Evolutionary conservation across 2,113 vertebrate species (phyloP).

Genomic region (Saimiri boliviensis): DNA sequence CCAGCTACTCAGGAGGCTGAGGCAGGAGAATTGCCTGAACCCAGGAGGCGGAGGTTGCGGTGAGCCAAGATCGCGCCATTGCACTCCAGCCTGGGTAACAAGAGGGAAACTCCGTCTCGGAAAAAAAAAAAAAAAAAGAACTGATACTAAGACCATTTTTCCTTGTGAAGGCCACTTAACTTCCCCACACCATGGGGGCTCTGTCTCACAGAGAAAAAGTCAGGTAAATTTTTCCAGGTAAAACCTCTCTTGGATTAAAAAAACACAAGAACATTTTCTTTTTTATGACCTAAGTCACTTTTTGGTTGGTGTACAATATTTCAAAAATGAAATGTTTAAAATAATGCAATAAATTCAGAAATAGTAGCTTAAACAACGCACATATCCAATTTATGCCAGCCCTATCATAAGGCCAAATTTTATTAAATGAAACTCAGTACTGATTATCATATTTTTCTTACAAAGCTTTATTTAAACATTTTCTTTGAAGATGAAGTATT

Average conservation of each 20-base stretch:
- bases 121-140: too few relatives aligned
- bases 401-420: background rate
- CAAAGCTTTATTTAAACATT: constrained; percentile 66
- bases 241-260: background rate
- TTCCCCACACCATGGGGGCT: background rate
- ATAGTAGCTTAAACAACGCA: background rate
- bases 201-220: background rate
- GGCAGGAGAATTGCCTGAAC: too few relatives aligned
- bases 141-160: background rate
- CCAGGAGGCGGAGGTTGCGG: too few relatives aligned
- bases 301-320: constrained; percentile 9
- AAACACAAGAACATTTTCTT: background rate
- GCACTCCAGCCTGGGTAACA: too few relatives aligned
- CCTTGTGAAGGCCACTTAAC: background rate
- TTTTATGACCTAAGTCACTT: background rate
- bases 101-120: too few relatives aligned
- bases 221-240: background rate
- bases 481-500: constrained; percentile 66
- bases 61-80: too few relatives aligned
- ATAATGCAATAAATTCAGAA: constrained; percentile 14
- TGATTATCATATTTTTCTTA: constrained; percentile 8
- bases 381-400: background rate
- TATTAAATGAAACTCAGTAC: constrained; percentile 32
- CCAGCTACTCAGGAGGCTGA: too few relatives aligned
- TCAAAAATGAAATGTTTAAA: constrained; percentile 40